These are phyloP conservation scores for Selenia dentaria DNA, from an alignment of 2,888 invertebrate genomes.

Conservation along the genomic window DNA sequence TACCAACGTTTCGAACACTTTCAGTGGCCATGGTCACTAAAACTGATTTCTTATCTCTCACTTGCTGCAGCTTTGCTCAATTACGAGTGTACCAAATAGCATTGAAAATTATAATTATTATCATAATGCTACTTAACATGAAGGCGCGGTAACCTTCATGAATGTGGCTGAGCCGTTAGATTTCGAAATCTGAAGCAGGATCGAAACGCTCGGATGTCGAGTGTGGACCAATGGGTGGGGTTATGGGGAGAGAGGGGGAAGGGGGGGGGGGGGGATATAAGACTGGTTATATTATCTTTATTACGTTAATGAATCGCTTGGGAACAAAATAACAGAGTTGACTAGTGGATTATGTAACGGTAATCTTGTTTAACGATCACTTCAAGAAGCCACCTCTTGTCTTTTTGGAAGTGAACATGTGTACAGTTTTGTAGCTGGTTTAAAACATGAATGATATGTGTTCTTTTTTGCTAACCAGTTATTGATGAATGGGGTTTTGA, in stretches of 20 bases:
- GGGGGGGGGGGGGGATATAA: slow-evolving; percentile 9
- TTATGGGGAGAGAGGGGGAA: no score
- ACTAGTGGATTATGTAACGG: slow-evolving; percentile 34
- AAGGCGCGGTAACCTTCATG: slow-evolving; percentile 17
- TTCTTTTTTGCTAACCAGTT: slow-evolving; percentile 7
- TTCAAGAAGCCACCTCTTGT: slow-evolving; percentile 17
- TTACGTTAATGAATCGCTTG: slow-evolving; percentile 33
- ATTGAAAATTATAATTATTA: slow-evolving; percentile 2
- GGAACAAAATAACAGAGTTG: slow-evolving; percentile 22
- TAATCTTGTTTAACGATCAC: slow-evolving; percentile 29
- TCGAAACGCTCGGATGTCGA: slow-evolving; percentile 18
- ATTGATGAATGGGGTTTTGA: slow-evolving; percentile 10
- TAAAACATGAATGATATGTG: slow-evolving; percentile 4
- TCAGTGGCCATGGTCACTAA: no score
- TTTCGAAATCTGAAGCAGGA: slow-evolving; percentile 33
- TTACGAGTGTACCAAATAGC: no score
- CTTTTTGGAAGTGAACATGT: slow-evolving; percentile 21
- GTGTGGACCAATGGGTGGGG: slow-evolving; percentile 11
- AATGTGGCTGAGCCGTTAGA: slow-evolving; percentile 27
- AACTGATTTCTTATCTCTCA: no score
- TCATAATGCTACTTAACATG: slow-evolving; percentile 16
- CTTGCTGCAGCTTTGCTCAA: no score
- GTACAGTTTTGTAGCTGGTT: slow-evolving; percentile 19
- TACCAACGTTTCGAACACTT: no score
- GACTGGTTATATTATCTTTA: slow-evolving; percentile 25